Base-by-base conservation (phyloP, 2,888 invertebrate species). In the Aquatica leii region DNA sequence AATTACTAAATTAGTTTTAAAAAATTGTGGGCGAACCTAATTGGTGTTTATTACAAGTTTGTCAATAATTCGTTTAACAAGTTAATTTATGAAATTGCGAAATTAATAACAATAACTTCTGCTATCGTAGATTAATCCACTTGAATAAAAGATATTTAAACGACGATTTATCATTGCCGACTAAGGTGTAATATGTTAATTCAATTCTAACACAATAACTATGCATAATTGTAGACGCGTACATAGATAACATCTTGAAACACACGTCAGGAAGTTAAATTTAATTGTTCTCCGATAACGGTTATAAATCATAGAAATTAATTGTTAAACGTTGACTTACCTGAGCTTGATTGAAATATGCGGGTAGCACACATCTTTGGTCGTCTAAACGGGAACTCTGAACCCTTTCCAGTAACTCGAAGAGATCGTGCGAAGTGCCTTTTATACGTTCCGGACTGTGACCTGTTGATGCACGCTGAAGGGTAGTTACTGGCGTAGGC, bases 371-470 rank as follows among this genome's bases (percentile, higher is more conserved):
- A 82, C 97, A 98, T 84, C 98, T 90, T 86, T 98, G 98, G 86
- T 98, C 98, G 81, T 98, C 97, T 78, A 98, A 85, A 67, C 98
- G 89, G 74, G 94, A 94, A 85, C 95, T 93, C 83, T 98, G 97
- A 73, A 96, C 93, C 78, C 94, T 89, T 83, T 97, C 97, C 79
- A 98, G 86, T 76, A 98, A 85, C 82, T 97, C 96, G 82, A 98
- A 96, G 74, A 98, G 87, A 83, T 97, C 97, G 80, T 89, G 83
- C 49, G 82, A 86, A 76, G 84, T 86, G 80, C 84, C 84, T 61
- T 83, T 82, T 66, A 85, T 70, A 63, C 82, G 82, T 80, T 74
- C 86, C 81, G 78, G 85, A 82, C 81, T 82, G 17, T 72, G 73
- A 14, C 65, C 64, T 34, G 70, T 62, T 18, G 69, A 49, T 20